Evolutionary conservation across 2,888 invertebrate genomes (phyloP), one percentile per base, ranked within the genome.

Genomic region (Bellardia bayeri): DNA sequence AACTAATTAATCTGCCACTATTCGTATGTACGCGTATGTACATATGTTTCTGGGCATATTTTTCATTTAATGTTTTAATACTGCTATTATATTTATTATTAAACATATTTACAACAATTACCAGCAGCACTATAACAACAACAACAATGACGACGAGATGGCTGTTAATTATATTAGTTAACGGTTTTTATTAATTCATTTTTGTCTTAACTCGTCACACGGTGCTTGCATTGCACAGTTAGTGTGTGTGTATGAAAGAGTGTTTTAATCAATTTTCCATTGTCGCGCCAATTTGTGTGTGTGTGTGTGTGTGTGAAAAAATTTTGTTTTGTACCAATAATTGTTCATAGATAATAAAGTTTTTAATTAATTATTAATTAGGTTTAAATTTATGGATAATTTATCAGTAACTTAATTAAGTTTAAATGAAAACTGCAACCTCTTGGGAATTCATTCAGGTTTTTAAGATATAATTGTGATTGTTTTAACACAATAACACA

Each of bases 91-190:
- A 37, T 66, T 79, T 72, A 72, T 79, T 78, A 72, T 64, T 58
- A 40, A 82, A n/a, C 54, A 51, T 76, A 49, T 74, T 61, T 75
- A 69, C 51, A 9, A 42, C 54, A 75, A 64, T 84, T 72, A 64
- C 37, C 33, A 74, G 51, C 75, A 74, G 63, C 78, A 61, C 33
- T 45, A 42, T 42, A 58, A 72, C 16, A 58, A 23, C 23, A 16
- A 56, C 7, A 11, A 64, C 75, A 49, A 16, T 63, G 69, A 71
- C 56, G 40, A 14, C 61, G 54, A 79, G 49, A 82, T 42, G 74
- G 30, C 66, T 72, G 68, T 75, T 85, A 76, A 80, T 83, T 82
- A 71, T 82, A 75, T 49, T 82, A 75, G 82, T 82, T 80, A 75
- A 86, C 68, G 75, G 85, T 84, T 71, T 69, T 68, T 37, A 37